A percentile compares a stretch with the other conserved stretches of the same genome.
These are phyloP conservation scores for Serripes groenlandicus DNA, from an alignment of 2,888 invertebrate genomes.

Conservation along the genomic window DNA sequence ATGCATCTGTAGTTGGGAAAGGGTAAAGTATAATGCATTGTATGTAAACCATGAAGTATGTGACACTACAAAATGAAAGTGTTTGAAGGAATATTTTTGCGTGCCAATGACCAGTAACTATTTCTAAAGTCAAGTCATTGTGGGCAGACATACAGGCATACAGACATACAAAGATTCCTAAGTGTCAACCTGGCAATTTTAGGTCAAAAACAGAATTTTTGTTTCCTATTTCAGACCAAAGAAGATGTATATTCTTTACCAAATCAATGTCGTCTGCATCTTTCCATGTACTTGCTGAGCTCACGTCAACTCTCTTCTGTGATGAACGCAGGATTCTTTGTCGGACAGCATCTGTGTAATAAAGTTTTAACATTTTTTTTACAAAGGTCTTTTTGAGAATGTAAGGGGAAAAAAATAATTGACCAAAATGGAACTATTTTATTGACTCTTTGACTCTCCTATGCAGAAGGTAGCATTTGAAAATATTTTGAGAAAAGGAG, in stretches of 20 bases:
- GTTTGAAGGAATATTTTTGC: too few species aligned
- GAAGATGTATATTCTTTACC: slow-evolving; percentile 38
- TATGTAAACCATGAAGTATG: too few species aligned
- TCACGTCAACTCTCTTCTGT: slow-evolving; percentile 72
- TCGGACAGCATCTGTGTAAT: slow-evolving; percentile 48
- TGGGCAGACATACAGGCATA: not conserved
- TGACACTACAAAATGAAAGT: too few species aligned
- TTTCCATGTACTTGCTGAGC: slow-evolving; percentile 80
- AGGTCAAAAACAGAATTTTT: not conserved
- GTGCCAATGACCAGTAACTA: too few species aligned
- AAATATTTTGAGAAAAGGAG: not conserved
- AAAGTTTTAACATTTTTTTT: not conserved
- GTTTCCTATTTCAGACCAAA: not conserved
- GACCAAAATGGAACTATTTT: not conserved
- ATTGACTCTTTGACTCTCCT: not conserved
- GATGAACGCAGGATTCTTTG: slow-evolving; percentile 48
- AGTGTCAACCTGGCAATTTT: too few species aligned
- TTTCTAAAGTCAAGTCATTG: too few species aligned
- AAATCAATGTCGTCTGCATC: slow-evolving; percentile 80
- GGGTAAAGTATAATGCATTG: too few species aligned
- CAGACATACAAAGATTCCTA: not conserved
- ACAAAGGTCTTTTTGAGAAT: not conserved
- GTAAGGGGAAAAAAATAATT: not conserved
- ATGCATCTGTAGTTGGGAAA: too few species aligned
- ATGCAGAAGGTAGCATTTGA: not conserved